Base-by-base conservation (phyloP, 2,888 invertebrate species). In the Epistrophella euchroma region DNA sequence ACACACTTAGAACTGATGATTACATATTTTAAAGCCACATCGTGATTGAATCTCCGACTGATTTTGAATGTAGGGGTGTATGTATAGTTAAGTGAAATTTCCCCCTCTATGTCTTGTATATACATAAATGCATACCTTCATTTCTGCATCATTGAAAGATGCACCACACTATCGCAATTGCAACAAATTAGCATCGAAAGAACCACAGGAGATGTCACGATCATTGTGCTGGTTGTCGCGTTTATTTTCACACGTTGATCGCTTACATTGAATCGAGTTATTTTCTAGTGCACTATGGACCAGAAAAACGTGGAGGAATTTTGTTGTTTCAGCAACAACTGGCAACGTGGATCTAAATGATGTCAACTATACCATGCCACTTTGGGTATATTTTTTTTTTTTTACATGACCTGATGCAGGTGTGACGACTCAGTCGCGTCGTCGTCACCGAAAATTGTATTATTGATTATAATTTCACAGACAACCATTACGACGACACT, bases 131-230 rank as follows among this genome's bases (percentile, higher is more conserved):
- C 7, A 43, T 43, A 43, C 6, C 19, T 32, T 45, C 9, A 32
- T 17, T 52, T 52, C 6, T 45, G 15, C 47, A 32, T 13, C 9
- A 28, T 32, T 28, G 28, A 62, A 62, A 64, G 64, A 64, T 64
- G 45, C 45, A 17, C 17, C n/a, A 55, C n/a, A 52, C 17, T 43
- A 2, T 50, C 2, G 66, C 22, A 66, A 71, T 58, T 50, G 43
- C 72, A 76, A 73, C 76, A 76, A 86, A 86, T 86, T 86, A 76
- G 68, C 37, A 77, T 62, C 56, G 73, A 55, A 28, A 64, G 45
- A 84, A 62, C 81, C 47, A 56, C 81, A 76, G 76, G 81, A 71
- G 81, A 77, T 77, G 81, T 86, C 85, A 86, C 85, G 85, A 86
- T 86, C 81, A 74, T 45, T 47, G 85, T 40, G 55, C 55, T 32